Evolutionary conservation across 2,797 vertebrate species (phyloP).

Genomic region (Xyrichtys novacula): DNA sequence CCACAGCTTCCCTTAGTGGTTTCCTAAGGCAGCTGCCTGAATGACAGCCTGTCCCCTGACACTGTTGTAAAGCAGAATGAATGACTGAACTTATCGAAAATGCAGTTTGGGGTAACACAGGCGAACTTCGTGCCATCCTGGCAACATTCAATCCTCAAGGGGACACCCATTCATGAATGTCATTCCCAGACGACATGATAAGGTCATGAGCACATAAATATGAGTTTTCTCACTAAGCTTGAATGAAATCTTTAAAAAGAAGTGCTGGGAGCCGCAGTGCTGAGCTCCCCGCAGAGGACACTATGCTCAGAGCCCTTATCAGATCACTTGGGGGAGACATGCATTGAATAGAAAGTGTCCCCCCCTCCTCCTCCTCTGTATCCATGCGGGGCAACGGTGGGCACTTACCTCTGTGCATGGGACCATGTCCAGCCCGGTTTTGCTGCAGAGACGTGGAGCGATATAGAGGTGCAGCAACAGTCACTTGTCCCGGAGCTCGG

Average conservation of each 20-base stretch:
- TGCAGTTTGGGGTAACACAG: slow-evolving; percentile 7
- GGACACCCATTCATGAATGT: slow-evolving; percentile 31
- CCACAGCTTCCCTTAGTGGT: not conserved
- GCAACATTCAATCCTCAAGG: not conserved
- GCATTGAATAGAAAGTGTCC: slow-evolving; percentile 67
- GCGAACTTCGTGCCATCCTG: slow-evolving; percentile 28
- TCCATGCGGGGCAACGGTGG: slow-evolving; percentile 41
- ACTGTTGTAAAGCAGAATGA: not conserved
- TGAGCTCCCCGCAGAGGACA: slow-evolving; percentile 67
- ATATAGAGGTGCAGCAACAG: slow-evolving; percentile 64
- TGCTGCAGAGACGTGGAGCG: slow-evolving; percentile 51
- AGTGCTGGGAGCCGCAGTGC: slow-evolving; percentile 69
- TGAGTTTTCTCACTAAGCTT: slow-evolving; percentile 5
- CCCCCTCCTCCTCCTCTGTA: not conserved
- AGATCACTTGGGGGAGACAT: slow-evolving; percentile 49
- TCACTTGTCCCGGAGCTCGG: slow-evolving; percentile 50
- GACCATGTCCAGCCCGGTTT: slow-evolving; percentile 45
- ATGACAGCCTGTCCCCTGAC: not conserved
- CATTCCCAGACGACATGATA: slow-evolving; percentile 38
- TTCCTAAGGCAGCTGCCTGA: not conserved
- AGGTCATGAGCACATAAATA: slow-evolving; percentile 37
- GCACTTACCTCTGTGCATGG: slow-evolving; percentile 66
- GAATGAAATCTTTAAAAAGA: slow-evolving; percentile 56
- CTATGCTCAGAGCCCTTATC: slow-evolving; percentile 43
- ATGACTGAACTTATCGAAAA: not conserved